These are phyloP conservation scores for Torymus texanus DNA, from an alignment of 2,888 invertebrate genomes.

Conservation along the genomic window DNA sequence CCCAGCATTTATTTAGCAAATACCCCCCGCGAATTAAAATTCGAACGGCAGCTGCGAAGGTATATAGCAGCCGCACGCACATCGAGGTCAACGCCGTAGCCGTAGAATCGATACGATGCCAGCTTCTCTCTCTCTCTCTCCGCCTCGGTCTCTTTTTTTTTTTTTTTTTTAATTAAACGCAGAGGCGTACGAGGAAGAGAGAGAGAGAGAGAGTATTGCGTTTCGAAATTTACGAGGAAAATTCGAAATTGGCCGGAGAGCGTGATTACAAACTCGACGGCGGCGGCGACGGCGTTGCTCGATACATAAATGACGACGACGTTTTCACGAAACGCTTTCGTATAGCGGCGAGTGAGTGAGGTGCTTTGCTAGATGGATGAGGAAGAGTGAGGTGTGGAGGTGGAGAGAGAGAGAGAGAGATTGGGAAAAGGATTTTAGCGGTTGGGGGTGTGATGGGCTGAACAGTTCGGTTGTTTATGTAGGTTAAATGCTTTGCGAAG, in stretches of 20 bases:
- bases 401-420: conserved; percentile 1
- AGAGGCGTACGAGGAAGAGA: no score
- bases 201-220: conserved; percentile 8
- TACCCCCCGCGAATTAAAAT: conserved; percentile 34
- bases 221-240: conserved; percentile 46
- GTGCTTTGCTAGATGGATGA: conserved; percentile 24
- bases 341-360: conserved; percentile 1
- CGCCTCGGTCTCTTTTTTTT: conserved; percentile 6
- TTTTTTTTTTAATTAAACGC: conserved; percentile 46
- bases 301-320: conserved; percentile 73
- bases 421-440: background rate
- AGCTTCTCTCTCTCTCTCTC: conserved; percentile 5
- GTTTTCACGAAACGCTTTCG: no score
- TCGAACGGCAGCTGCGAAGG: background rate
- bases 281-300: conserved; percentile 52
- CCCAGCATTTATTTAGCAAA: conserved; percentile 30
- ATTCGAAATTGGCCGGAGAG: conserved; percentile 49
- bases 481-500: no score
- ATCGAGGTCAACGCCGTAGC: conserved; percentile 40
- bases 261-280: conserved; percentile 46
- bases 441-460: background rate
- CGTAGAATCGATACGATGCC: conserved; percentile 39
- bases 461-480: no score
- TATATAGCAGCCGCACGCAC: background rate
- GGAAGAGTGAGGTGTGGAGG: conserved; percentile 7